Conservation (phyloP, 2,113 vertebrate species). For the Herpailurus yagouaroundi region DNA sequence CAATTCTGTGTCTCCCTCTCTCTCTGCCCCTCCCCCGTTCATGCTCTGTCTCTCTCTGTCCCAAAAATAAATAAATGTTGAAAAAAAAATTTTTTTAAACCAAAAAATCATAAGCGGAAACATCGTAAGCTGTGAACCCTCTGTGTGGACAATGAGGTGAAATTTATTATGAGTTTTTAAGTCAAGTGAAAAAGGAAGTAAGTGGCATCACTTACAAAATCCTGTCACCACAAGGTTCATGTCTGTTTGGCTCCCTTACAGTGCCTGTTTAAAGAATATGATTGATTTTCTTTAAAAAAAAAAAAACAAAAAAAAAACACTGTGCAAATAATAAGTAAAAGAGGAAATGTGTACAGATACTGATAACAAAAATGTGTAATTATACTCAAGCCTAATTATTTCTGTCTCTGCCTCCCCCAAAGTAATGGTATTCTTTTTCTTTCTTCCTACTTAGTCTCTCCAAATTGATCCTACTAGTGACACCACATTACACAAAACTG, state of each 20-base stretch:
- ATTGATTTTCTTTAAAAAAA: constrained; percentile 13
- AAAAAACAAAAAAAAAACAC: not conserved
- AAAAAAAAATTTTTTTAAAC: no score
- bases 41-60: no score
- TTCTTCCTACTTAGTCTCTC: not conserved
- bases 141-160: not conserved
- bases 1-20: no score
- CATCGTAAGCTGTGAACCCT: not conserved
- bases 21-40: no score
- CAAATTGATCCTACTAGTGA: not conserved
- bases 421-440: not conserved
- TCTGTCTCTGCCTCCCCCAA: not conserved
- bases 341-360: not conserved
- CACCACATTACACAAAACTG: not conserved
- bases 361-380: constrained; percentile 8
- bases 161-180: not conserved
- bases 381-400: constrained; percentile 34
- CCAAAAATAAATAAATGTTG: no score
- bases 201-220: not conserved
- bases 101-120: not conserved
- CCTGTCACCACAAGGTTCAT: not conserved
- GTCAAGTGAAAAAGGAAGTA: not conserved
- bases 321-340: constrained; percentile 27
- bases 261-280: not conserved
- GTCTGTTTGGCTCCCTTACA: not conserved